Evolutionary conservation across 2,113 vertebrate species (phyloP).

Genomic region (Pollimyrus isidori): DNA sequence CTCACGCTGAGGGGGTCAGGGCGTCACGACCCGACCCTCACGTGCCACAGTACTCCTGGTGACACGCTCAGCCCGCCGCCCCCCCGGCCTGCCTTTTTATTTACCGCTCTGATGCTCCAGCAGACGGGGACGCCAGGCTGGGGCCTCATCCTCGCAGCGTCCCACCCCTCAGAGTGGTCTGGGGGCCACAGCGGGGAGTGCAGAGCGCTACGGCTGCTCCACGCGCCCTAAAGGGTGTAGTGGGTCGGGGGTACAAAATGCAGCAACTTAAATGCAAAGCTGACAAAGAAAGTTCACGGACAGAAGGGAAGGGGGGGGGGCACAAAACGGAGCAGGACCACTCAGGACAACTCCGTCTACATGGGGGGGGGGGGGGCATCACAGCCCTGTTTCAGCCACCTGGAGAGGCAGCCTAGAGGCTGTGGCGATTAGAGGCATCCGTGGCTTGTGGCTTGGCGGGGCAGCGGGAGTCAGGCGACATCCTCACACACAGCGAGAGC

Average conservation of each 20-base stretch:
- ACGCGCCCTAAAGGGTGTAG: conserved; percentile 81
- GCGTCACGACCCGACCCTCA: background rate
- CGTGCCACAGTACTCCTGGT: background rate
- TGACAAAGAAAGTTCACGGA: conserved; percentile 61
- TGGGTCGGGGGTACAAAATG: conserved; percentile 71
- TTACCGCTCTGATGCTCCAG: conserved; percentile 98
- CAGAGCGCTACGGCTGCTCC: conserved; percentile 82
- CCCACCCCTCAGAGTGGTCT: conserved; percentile 83
- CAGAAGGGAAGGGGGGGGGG: conserved; percentile 38
- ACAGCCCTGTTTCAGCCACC: background rate
- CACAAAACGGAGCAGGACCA: conserved; percentile 33
- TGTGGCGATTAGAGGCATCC: background rate
- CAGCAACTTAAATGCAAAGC: conserved; percentile 69
- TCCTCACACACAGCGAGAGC: conserved; percentile 28
- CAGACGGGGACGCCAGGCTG: conserved; percentile 78
- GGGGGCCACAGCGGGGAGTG: conserved; percentile 91
- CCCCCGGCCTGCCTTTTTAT: conserved; percentile 58
- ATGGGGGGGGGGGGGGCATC: background rate
- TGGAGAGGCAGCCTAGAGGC: background rate
- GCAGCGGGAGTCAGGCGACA: conserved; percentile 20
- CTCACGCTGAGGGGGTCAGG: background rate
- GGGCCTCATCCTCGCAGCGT: conserved; percentile 79
- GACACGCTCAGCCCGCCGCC: background rate
- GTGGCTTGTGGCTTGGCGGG: conserved; percentile 25
- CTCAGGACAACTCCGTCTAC: conserved; percentile 37